Percentiles rank a stretch among this genome's conserved stretches.
These are phyloP conservation scores for Timema cristinae DNA, from an alignment of 2,888 invertebrate species.

Conservation along the genomic window DNA sequence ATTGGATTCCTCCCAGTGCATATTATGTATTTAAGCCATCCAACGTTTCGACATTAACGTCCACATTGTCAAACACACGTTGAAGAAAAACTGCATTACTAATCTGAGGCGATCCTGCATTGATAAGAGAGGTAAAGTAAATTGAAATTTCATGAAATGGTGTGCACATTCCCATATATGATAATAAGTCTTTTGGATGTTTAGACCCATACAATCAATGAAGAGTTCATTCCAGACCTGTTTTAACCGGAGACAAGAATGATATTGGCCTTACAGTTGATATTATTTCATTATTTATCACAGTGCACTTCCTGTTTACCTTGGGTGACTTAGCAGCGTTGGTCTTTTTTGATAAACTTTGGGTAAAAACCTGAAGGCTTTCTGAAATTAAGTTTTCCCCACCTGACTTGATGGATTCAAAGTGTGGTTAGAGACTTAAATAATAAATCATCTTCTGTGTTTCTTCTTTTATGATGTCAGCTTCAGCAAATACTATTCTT, in stretches of 20 bases:
- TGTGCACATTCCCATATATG: not conserved
- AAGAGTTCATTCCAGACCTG: not conserved
- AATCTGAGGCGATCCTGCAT: not conserved
- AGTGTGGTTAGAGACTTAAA: not conserved
- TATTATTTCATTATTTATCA: not conserved
- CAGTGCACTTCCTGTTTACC: not conserved
- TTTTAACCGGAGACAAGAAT: not conserved
- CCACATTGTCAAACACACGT: slow-evolving; percentile 6
- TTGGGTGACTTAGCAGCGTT: not conserved
- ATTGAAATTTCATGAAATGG: not conserved
- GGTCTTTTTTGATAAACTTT: not conserved
- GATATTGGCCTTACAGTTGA: not conserved
- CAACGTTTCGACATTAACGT: not conserved
- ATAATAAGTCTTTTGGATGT: not conserved
- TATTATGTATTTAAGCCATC: not conserved
- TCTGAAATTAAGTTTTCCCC: not conserved
- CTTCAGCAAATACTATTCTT: not conserved
- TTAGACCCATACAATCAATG: not conserved
- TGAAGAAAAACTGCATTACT: not conserved
- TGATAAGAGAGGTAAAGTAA: not conserved
- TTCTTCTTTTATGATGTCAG: not conserved
- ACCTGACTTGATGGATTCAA: not conserved
- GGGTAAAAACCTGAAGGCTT: not conserved
- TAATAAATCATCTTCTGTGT: not conserved
- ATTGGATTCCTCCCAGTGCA: slow-evolving; percentile 2